Percentiles rank a stretch among this genome's conserved stretches.
These are phyloP conservation scores for Monopterus albus DNA, from an alignment of 2,113 vertebrate genomes.

Conservation along the genomic window DNA sequence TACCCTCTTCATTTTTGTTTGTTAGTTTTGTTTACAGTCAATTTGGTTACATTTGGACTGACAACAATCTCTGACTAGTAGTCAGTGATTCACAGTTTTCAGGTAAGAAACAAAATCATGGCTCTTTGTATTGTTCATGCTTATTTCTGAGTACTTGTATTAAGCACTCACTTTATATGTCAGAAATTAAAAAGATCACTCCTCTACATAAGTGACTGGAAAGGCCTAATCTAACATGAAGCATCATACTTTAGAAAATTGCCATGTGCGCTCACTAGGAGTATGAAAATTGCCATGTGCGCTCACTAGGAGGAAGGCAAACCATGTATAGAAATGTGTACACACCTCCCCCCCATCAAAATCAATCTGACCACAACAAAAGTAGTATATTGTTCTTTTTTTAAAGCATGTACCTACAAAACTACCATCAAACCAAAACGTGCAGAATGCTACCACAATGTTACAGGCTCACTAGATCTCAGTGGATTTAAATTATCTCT, in stretches of 20 bases:
- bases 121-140: constrained; percentile 1
- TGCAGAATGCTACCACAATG: neutral
- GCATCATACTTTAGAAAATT: no score
- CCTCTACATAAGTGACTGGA: neutral
- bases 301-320: constrained; percentile 6
- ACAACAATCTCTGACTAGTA: no score
- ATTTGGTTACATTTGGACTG: no score
- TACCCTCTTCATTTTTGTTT: no score
- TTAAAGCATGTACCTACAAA: neutral
- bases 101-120: no score
- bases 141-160: constrained; percentile 7
- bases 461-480: neutral
- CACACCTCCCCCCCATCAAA: neutral
- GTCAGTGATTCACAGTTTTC: no score
- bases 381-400: constrained; percentile 4
- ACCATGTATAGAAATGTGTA: neutral
- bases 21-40: no score
- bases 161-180: constrained; percentile 1
- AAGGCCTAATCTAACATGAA: no score
- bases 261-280: no score
- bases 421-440: neutral
- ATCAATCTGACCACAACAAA: constrained; percentile 16
- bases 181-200: neutral
- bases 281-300: no score
- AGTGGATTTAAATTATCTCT: neutral